These are phyloP conservation scores for Tetragonisca angustula DNA, from an alignment of 2,888 invertebrate genomes.

Conservation along the genomic window DNA sequence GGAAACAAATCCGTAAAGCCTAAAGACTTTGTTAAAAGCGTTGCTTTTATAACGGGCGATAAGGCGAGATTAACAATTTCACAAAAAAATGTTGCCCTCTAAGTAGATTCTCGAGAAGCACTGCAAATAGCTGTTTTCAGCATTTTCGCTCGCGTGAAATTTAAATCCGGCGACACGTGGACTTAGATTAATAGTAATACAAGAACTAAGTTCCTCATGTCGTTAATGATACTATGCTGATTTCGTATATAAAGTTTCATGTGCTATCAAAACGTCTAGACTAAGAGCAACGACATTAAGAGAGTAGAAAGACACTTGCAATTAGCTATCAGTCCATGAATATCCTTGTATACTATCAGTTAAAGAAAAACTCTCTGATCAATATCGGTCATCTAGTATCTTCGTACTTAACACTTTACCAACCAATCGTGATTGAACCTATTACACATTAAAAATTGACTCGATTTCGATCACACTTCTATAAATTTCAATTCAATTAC, in stretches of 20 bases:
- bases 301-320: neutral
- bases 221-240: conserved; percentile 65
- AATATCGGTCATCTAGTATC: conserved; percentile 27
- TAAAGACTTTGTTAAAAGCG: no score
- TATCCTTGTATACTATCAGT: conserved; percentile 31
- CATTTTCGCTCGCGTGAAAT: conserved; percentile 54
- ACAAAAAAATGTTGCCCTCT: conserved; percentile 4
- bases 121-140: conserved; percentile 27
- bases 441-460: no score
- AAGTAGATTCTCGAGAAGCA: conserved; percentile 22
- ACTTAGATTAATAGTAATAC: conserved; percentile 61
- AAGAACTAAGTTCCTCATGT: conserved; percentile 62
- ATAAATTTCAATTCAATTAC: no score
- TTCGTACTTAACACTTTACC: neutral
- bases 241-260: conserved; percentile 63
- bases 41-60: no score
- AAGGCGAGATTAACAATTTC: neutral
- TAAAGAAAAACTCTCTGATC: conserved; percentile 12
- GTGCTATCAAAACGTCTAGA: conserved; percentile 40
- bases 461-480: no score
- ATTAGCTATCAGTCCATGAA: conserved; percentile 3
- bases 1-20: no score
- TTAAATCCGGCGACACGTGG: conserved; percentile 67
- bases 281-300: conserved; percentile 60
- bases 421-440: no score